phyloP scores from a whole-genome alignment of 2,888 invertebrate genomes.

The Phania funesta region DNA sequence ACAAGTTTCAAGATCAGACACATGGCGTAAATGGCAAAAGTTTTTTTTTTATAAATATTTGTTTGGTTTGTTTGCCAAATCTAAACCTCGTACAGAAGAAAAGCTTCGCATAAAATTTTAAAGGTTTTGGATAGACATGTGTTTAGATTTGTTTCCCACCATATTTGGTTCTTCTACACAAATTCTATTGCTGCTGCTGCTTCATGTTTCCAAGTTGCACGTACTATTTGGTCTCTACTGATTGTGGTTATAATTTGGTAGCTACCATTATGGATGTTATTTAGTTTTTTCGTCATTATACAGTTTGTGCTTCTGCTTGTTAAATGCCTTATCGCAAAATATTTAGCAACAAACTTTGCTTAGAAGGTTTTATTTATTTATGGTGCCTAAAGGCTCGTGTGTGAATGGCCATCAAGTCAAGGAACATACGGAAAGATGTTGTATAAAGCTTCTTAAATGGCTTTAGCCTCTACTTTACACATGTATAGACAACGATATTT shows the following conservation, averaged over 20 bases:
- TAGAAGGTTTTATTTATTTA: slow-evolving; percentile 22
- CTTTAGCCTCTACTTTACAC: not conserved
- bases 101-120: too few species aligned
- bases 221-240: not conserved
- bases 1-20: too few species aligned
- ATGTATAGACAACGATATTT: not conserved
- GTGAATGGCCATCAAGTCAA: slow-evolving; percentile 9
- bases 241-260: slow-evolving; percentile 34
- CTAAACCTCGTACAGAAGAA: too few species aligned
- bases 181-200: not conserved
- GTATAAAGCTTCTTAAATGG: not conserved
- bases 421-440: not conserved
- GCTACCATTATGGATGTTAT: slow-evolving; percentile 36
- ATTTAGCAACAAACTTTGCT: slow-evolving; percentile 49
- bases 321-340: slow-evolving; percentile 52
- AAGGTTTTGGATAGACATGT: slow-evolving; percentile 34
- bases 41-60: not conserved
- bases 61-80: too few species aligned
- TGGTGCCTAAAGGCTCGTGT: not conserved
- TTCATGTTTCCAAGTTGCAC: slow-evolving; percentile 16
- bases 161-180: slow-evolving; percentile 6
- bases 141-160: slow-evolving; percentile 32
- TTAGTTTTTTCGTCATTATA: slow-evolving; percentile 46
- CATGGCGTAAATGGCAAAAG: slow-evolving; percentile 45
- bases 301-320: slow-evolving; percentile 21